These are phyloP conservation scores for Hypothenemus hampei DNA, from an alignment of 1,140 invertebrate genomes.

Conservation along the genomic window DNA sequence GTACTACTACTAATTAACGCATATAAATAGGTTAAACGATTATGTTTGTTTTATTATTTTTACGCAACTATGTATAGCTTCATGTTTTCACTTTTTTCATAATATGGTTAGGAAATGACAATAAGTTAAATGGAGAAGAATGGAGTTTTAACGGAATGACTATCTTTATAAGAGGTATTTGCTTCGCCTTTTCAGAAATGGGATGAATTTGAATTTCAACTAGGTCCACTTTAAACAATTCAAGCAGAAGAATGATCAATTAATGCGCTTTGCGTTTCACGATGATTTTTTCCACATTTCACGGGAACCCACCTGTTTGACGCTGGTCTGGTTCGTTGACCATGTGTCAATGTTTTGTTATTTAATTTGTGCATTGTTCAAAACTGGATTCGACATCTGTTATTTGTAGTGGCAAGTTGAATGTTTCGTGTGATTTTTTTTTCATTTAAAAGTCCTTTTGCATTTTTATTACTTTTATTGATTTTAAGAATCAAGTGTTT, in stretches of 20 bases:
- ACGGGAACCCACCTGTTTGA: too few species aligned
- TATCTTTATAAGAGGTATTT: too few species aligned
- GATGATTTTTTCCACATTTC: background rate
- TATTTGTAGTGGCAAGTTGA: background rate
- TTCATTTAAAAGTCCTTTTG: background rate
- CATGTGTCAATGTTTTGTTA: constrained; percentile 4
- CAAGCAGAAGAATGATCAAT: background rate
- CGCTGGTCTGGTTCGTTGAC: constrained; percentile 3
- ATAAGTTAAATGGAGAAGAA: too few species aligned
- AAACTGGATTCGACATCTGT: background rate
- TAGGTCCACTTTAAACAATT: background rate
- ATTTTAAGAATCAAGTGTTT: constrained; percentile 6
- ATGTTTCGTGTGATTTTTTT: background rate
- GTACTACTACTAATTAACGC: too few species aligned
- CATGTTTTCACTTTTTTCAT: too few species aligned
- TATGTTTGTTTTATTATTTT: too few species aligned
- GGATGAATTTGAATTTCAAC: background rate
- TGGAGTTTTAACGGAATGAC: too few species aligned
- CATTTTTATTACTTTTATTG: background rate
- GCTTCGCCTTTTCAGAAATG: background rate
- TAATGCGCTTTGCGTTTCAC: background rate
- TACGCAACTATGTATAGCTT: too few species aligned
- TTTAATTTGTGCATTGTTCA: background rate
- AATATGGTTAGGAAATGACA: too few species aligned
- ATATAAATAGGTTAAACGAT: too few species aligned